Evolutionary conservation across 1,140 invertebrate genomes (phyloP).

Genomic region (Trichonephila inaurata): DNA sequence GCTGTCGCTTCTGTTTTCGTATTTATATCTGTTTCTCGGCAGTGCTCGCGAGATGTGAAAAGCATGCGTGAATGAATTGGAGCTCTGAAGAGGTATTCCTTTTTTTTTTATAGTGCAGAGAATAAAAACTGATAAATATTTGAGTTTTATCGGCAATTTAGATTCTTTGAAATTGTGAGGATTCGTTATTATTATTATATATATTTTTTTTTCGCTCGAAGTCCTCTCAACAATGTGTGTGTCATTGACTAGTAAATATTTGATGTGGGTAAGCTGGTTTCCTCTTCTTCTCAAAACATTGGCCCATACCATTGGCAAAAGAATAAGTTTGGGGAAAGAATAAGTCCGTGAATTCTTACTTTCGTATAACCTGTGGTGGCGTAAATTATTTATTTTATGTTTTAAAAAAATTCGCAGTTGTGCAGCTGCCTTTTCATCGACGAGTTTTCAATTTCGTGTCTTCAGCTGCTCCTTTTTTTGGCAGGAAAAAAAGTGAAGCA

Average conservation of each 20-base stretch:
- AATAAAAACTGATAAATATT: constrained; percentile 26
- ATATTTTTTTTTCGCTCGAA: background rate
- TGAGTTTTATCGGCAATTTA: constrained; percentile 32
- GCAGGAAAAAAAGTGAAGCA: too few species aligned
- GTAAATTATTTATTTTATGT: background rate
- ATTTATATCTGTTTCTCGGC: background rate
- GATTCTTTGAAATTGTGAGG: background rate
- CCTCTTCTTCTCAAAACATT: background rate
- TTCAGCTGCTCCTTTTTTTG: too few species aligned
- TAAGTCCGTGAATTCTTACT: background rate
- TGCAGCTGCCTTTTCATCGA: too few species aligned
- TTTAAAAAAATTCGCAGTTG: background rate
- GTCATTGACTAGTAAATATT: background rate
- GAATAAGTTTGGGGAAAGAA: background rate
- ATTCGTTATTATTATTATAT: background rate
- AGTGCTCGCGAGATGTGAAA: background rate
- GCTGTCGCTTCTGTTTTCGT: background rate
- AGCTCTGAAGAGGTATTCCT: background rate
- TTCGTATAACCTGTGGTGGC: background rate
- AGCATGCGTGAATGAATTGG: background rate
- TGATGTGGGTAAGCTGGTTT: background rate
- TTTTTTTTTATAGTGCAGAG: background rate
- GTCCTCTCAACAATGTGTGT: background rate
- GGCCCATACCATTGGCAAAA: background rate
- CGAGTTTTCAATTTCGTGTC: too few species aligned